Percentiles rank a stretch among this genome's conserved stretches.
Conservation (phyloP, 2,888 invertebrate species). For the Troides oblongomaculatus region DNA sequence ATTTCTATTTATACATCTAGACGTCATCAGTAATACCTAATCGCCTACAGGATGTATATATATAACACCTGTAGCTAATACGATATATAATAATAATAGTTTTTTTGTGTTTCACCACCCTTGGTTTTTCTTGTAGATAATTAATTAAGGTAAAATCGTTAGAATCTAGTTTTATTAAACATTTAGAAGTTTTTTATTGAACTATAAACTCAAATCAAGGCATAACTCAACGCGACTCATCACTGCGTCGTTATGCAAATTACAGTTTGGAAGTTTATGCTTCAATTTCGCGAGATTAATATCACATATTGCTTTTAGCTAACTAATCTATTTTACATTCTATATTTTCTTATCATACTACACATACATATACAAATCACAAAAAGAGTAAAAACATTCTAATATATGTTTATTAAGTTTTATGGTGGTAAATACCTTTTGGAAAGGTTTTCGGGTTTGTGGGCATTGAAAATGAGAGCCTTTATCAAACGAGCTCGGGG, state of each 20-base stretch:
- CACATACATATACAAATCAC: background rate
- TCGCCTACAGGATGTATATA: background rate
- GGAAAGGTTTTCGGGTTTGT: no score
- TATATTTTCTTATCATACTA: background rate
- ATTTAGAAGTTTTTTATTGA: no score
- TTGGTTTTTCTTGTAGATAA: no score
- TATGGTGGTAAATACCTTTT: no score
- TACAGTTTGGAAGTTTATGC: constrained; percentile 12
- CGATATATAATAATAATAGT: no score
- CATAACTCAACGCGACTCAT: constrained; percentile 16
- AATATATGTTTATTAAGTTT: background rate
- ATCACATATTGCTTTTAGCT: constrained; percentile 18
- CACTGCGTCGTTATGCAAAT: constrained; percentile 23
- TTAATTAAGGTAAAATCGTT: no score
- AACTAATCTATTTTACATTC: background rate
- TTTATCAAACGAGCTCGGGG: no score
- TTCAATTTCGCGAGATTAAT: constrained; percentile 14
- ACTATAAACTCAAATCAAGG: constrained; percentile 3
- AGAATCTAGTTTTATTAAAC: no score
- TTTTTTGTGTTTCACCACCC: no score
- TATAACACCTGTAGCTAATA: background rate
- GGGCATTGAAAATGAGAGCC: no score
- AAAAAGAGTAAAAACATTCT: background rate
- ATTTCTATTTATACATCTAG: background rate
- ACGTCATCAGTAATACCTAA: background rate